Conservation (phyloP, 2,797 vertebrate species). For the Dendrocincla fuliginosa region DNA sequence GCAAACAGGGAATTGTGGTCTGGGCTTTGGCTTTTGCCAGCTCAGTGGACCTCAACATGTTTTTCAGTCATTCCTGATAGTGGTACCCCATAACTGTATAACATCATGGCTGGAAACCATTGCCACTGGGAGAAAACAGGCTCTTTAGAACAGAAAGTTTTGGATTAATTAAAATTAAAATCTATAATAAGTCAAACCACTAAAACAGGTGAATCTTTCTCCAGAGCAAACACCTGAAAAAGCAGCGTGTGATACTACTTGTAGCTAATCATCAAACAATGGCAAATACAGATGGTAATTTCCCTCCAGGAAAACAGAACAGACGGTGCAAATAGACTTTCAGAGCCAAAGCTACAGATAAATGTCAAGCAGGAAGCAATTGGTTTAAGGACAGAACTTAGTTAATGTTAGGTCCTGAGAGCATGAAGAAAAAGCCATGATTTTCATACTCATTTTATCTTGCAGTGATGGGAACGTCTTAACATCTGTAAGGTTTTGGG, state of each 20-base stretch:
- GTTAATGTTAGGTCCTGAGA: background rate
- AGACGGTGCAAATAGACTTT: background rate
- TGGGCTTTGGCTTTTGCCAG: background rate
- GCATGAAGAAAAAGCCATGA: background rate
- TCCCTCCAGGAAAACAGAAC: background rate
- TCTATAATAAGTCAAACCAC: background rate
- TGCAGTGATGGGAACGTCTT: background rate
- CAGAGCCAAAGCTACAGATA: background rate
- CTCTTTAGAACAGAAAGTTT: background rate
- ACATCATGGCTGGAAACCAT: background rate
- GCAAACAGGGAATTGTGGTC: background rate
- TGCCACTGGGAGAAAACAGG: background rate
- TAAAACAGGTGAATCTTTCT: background rate
- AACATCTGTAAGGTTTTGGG: background rate
- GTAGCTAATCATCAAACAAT: background rate
- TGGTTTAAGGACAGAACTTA: background rate
- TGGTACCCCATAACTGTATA: background rate
- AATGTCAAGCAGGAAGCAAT: background rate
- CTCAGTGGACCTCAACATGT: fast-evolving
- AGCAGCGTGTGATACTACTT: background rate
- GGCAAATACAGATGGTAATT: conserved; percentile 15
- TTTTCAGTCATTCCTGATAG: background rate
- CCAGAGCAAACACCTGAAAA: background rate
- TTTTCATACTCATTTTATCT: background rate
- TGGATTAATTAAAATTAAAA: background rate